These are phyloP conservation scores for Alosa sapidissima DNA, from an alignment of 2,797 vertebrate species.

Conservation along the genomic window DNA sequence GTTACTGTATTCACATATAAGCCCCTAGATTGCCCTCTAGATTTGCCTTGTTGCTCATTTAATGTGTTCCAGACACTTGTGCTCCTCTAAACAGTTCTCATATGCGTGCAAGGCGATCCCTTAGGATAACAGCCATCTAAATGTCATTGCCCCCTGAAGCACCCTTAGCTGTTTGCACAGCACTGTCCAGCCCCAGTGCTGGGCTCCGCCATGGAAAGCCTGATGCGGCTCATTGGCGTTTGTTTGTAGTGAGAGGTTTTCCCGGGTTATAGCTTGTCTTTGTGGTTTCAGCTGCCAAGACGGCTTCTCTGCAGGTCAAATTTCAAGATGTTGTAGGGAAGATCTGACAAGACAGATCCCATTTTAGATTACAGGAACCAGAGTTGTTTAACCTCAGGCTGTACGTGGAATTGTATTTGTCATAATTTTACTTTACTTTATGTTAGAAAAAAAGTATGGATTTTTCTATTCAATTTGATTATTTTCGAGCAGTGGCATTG, in stretches of 20 bases:
- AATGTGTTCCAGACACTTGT: slow-evolving; percentile 30
- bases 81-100: slow-evolving; percentile 48
- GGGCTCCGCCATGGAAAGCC: slow-evolving; percentile 43
- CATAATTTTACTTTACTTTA: neutral
- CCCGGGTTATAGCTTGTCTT: slow-evolving; percentile 11
- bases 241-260: slow-evolving; percentile 46
- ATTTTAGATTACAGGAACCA: neutral
- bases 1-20: neutral
- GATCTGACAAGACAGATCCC: neutral
- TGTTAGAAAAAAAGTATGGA: neutral
- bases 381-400: neutral
- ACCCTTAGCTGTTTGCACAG: slow-evolving; percentile 40
- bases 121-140: slow-evolving; percentile 43
- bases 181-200: slow-evolving; percentile 19
- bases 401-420: neutral
- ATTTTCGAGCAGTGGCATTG: neutral
- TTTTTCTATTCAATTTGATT: neutral
- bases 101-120: slow-evolving; percentile 42
- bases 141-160: slow-evolving; percentile 27
- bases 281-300: slow-evolving; percentile 22
- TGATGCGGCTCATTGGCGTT: slow-evolving; percentile 36
- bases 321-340: neutral
- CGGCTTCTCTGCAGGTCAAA: neutral
- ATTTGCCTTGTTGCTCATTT: neutral
- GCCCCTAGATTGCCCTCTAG: neutral